Evolutionary conservation across 2,888 invertebrate species (phyloP), one percentile per base, ranked within the genome.

Genomic region (Adelognathus sp.): DNA sequence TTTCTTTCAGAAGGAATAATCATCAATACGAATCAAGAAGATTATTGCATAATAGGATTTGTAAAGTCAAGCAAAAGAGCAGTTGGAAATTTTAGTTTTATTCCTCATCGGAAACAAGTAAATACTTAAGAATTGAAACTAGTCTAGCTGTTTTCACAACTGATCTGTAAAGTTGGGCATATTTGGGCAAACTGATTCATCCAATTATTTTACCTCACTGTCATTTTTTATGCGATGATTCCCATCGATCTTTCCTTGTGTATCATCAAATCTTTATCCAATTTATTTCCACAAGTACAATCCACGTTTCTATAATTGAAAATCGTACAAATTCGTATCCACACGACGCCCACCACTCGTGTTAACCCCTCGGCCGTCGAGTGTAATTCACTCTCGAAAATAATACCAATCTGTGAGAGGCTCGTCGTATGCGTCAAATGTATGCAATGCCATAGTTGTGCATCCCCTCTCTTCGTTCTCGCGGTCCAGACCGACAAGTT

Each of bases 281-380:
- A n/a, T n/a, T n/a, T n/a, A n/a, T n/a, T n/a, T n/a, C n/a, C 61
- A 54, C 16, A 54, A 27, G 61, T 56, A 46, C 50, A 63, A 77
- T 73, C 67, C 67, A 73, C 54, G 63, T n/a, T n/a, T n/a, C n/a
- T 44, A 58, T 73, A 73, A 73, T 73, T 69, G 63, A 73, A 72
- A 64, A 69, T 78, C 73, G 58, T 50, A 58, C 58, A 67, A 56
- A 70, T 63, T 78, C 54, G 67, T 63, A 73, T 64, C 64, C 33
- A 69, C n/a, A n/a, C n/a, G n/a, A 78, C 73, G 77, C 77, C 73
- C 73, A 78, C 73, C 14, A 69, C 24, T 11, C 14, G 39, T 64
- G 41, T 60, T 54, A 67, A 52, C 66, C 66, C 54, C 46, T 46
- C 66, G 66, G 41, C 66, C 46, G 33, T 21, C 60, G 60, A 50